Percentiles rank a stretch among this genome's conserved stretches.
These are phyloP conservation scores for Nomada ferruginata DNA, from an alignment of 2,888 invertebrate species.

Conservation along the genomic window DNA sequence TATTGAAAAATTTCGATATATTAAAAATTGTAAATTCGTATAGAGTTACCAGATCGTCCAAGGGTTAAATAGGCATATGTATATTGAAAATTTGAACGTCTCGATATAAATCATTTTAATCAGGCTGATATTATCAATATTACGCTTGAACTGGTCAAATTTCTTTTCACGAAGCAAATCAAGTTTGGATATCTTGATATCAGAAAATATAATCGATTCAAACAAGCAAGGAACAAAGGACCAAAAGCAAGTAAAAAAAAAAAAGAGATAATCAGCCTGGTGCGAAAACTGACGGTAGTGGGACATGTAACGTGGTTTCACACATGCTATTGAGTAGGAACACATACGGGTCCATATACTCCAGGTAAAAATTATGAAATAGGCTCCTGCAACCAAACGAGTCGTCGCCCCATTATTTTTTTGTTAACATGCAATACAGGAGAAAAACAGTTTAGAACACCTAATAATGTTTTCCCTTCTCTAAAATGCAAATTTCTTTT, in stretches of 20 bases:
- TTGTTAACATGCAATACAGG: constrained; percentile 80
- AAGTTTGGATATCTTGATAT: constrained; percentile 20
- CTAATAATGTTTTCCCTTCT: constrained; percentile 35
- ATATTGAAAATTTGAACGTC: constrained; percentile 16
- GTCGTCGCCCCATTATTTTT: constrained; percentile 81
- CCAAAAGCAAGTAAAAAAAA: constrained; percentile 76
- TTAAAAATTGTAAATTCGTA: background rate
- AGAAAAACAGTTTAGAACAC: constrained; percentile 58
- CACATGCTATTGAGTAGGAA: constrained; percentile 85
- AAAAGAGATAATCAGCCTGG: constrained; percentile 80
- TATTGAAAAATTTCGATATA: too few relatives aligned
- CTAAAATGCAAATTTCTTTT: constrained; percentile 14
- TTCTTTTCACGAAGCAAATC: constrained; percentile 47
- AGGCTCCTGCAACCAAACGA: constrained; percentile 84
- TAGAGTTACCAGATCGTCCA: background rate
- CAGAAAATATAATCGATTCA: constrained; percentile 44
- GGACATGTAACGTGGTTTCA: constrained; percentile 84
- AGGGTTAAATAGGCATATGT: background rate
- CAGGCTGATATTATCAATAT: constrained; percentile 60
- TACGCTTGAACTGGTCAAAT: constrained; percentile 73
- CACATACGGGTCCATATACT: constrained; percentile 84
- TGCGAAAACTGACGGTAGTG: constrained; percentile 84
- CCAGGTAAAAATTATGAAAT: constrained; percentile 85
- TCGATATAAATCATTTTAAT: constrained; percentile 31
- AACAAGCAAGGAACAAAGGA: constrained; percentile 69